Base-by-base conservation (phyloP, 2,797 vertebrate species). In the Sciurus carolinensis region DNA sequence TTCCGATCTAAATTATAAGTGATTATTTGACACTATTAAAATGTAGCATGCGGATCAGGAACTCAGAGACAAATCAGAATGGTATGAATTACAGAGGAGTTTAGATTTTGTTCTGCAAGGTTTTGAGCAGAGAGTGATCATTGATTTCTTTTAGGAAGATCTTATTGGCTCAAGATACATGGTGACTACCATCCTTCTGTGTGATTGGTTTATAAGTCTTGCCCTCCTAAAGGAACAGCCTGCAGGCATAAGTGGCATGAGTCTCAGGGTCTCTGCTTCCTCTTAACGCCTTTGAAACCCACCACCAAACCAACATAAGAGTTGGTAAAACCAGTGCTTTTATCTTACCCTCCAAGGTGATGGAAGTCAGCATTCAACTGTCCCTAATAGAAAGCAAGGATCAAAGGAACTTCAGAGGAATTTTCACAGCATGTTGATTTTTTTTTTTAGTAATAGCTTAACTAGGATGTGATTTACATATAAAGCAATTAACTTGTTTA, bases 241-340 rank as follows among this genome's bases (percentile, higher is more conserved):
- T 13, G 0, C 30, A 71, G 47, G 1, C 20, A 14, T 20, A 12
- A 8, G 18, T 6, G 17, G 22, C 36, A 59, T 18, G 30, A 1
- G 13, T 36, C 2, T 71, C 33, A 47, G 36, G 5, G 3, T 0
- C 7, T 66, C 33, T 42, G 5, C 3, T 18, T 17, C 5, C 5
- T 52, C 77, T 33, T n/a, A 9, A 47, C 54, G 2, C 5, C 59
- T 88, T 36, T 28, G 24, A 44, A 50, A 47, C 30, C 39, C 30
- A 12, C n/a, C 39, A 7, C 14, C 7, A 3, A 30, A 62, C n/a
- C 71, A 28, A 6, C 12, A 0, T 26, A 24, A 20, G 24, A 9
- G 11, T 42, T 54, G 3, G 14, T 14, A 15, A 11, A 47, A 44
- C 2, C 64, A 20, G 5, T 0, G 0, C 39, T n/a, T 1, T 28